A percentile compares a stretch with the other conserved stretches of the same genome.
Evolutionary conservation across 1,140 invertebrate genomes (phyloP).

Genomic region (Papilio machaon): DNA sequence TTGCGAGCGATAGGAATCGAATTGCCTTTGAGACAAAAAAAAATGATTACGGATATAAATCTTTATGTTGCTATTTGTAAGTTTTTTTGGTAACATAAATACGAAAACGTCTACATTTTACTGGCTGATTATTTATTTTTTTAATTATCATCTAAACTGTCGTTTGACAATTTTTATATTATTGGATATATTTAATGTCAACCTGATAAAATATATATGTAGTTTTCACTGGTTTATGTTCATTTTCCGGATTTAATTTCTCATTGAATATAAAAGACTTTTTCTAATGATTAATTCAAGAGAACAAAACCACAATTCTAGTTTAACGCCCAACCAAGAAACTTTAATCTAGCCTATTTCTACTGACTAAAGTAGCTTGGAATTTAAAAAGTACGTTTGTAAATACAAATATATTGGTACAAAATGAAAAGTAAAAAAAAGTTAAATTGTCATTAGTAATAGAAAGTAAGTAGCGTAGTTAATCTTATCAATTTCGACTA

Average conservation of each 20-base stretch:
- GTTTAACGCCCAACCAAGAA: background rate
- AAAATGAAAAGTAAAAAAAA: too few species aligned
- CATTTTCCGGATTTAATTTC: background rate
- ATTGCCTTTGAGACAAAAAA: constrained; percentile 17
- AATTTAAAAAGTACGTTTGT: background rate
- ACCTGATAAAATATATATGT: too few species aligned
- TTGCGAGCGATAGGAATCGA: constrained; percentile 10
- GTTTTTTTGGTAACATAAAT: constrained; percentile 3
- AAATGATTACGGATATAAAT: constrained; percentile 22
- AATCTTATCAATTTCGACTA: too few species aligned
- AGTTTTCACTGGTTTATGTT: background rate
- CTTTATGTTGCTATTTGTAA: constrained; percentile 6
- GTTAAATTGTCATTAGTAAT: too few species aligned
- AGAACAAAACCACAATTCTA: background rate
- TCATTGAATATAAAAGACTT: background rate
- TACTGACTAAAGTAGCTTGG: background rate
- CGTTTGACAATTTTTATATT: too few species aligned
- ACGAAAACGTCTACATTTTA: background rate
- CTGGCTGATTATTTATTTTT: background rate
- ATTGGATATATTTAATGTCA: too few species aligned
- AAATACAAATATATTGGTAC: too few species aligned
- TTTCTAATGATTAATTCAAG: background rate
- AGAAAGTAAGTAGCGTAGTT: too few species aligned
- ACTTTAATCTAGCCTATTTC: constrained; percentile 1
- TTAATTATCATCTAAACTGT: too few species aligned